Conservation (phyloP, 2,888 invertebrate species). For the Bombylius major region DNA sequence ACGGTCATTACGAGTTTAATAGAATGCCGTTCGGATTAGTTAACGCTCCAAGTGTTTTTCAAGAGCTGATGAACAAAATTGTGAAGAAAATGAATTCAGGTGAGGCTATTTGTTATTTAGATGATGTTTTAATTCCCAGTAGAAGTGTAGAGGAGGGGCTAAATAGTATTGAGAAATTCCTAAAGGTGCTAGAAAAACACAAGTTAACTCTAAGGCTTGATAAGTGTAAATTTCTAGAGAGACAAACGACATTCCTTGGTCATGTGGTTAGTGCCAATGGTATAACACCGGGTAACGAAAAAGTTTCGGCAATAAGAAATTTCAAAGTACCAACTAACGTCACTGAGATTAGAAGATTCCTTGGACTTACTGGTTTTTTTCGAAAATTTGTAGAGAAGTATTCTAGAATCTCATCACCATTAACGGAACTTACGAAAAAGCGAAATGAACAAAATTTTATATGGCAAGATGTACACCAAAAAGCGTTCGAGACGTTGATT, state of each 20-base stretch:
- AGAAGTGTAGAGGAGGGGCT: conserved; percentile 1
- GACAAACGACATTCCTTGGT: conserved; percentile 15
- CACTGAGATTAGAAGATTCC: conserved; percentile 17
- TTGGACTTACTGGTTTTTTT: conserved; percentile 21
- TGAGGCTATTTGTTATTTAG: conserved; percentile 5
- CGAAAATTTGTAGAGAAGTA: conserved; percentile 17
- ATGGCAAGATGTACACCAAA: conserved; percentile 18
- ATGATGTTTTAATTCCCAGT: conserved; percentile 13
- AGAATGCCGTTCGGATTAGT: conserved; percentile 1
- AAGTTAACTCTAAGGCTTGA: background rate
- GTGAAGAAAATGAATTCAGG: background rate
- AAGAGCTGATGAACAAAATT: background rate
- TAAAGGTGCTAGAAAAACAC: background rate
- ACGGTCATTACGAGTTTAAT: conserved; percentile 1
- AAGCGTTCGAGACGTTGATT: conserved; percentile 20
- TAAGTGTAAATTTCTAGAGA: conserved; percentile 15
- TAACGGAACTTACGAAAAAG: conserved; percentile 11
- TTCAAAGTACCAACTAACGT: conserved; percentile 14
- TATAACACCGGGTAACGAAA: conserved; percentile 15
- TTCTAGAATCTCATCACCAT: conserved; percentile 15
- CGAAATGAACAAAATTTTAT: conserved; percentile 6
- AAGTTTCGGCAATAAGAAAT: conserved; percentile 16
- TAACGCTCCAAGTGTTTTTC: background rate
- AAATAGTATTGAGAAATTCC: conserved; percentile 1
- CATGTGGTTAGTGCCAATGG: conserved; percentile 15